Evolutionary conservation across 1,140 invertebrate species (phyloP), one percentile per base, ranked within the genome.

Genomic region (Laupala kohalensis): DNA sequence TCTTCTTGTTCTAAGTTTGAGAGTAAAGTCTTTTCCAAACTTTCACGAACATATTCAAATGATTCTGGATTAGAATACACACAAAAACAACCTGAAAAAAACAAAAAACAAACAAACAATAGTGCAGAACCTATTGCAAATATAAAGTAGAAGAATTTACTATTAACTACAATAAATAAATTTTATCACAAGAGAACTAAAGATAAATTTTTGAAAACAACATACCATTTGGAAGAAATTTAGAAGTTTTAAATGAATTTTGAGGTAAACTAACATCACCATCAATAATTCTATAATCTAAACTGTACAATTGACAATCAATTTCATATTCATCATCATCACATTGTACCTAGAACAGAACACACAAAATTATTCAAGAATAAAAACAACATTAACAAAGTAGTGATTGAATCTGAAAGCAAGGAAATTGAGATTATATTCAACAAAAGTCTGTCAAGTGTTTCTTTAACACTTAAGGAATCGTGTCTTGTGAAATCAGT

Each of bases 1-100:
- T 96, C 94, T 77, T 96, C 93, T 77, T 94, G 90, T 79, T 95
- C 92, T 70, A 96, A 83, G 86, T 95, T 96, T 4, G 92, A 93
- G 0, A 97, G 80, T 6, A 97, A 82, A 13, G 94, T 96, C 79
- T 95, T 95, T 78, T 97, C 94, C 73, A 97, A 84, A 78, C 93
- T 95, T 73, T 92, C 90, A 75, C 93, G 86, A 63, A 98, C 90
- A 79, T 95, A 97, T 76, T 97, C 94, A 78, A 97, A 92, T 3
- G 93, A 93, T 76, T 94, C 89, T 74, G 91, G 89, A 78, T 95
- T 93, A 75, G 94, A 93, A 81, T 94, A 98, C 27, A 97, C 92
- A 79, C 92, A 93, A 80, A 93, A 92, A 71, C 91, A 91, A 67
- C 91, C 90, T 90, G 76, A 24, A 79, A 81, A 62, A 73, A 77